Conservation (phyloP, 2,888 invertebrate genomes). For the Notocelia uddmanniana region DNA sequence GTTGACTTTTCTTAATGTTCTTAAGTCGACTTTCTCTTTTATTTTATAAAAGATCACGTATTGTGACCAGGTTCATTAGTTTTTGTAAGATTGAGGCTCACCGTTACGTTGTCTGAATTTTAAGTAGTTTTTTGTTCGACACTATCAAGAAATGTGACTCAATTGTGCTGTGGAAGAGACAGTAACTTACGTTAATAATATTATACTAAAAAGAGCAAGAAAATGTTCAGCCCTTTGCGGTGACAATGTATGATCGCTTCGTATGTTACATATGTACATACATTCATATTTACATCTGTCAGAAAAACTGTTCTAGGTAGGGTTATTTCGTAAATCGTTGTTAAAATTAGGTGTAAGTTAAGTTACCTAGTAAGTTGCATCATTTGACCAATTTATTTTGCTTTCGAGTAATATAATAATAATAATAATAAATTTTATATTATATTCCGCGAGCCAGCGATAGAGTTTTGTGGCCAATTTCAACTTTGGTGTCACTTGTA, state of each 20-base stretch:
- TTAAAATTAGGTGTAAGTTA: background rate
- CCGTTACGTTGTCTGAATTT: conserved; percentile 42
- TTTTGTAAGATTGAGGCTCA: conserved; percentile 32
- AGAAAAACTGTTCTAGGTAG: background rate
- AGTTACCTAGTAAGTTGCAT: background rate
- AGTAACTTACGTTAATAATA: too few relatives aligned
- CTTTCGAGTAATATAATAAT: background rate
- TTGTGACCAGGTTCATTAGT: conserved; percentile 39
- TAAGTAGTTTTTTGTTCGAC: conserved; percentile 34
- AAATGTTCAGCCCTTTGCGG: background rate
- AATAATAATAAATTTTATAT: too few relatives aligned
- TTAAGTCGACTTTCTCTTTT: conserved; percentile 16
- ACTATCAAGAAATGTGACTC: conserved; percentile 18
- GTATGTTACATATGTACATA: background rate
- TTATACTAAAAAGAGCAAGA: too few relatives aligned
- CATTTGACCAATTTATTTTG: background rate
- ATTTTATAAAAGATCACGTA: conserved; percentile 34
- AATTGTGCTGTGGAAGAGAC: background rate
- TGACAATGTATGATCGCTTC: background rate
- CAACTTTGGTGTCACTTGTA: too few relatives aligned
- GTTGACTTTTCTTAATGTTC: conserved; percentile 44
- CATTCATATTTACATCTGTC: background rate
- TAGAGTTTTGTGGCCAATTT: too few relatives aligned
- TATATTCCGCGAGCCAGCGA: too few relatives aligned
- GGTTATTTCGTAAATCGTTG: background rate